Percentiles rank a stretch among this genome's conserved stretches.
These are phyloP conservation scores for Amphipoea oculea DNA, from an alignment of 2,888 invertebrate genomes.

Conservation along the genomic window DNA sequence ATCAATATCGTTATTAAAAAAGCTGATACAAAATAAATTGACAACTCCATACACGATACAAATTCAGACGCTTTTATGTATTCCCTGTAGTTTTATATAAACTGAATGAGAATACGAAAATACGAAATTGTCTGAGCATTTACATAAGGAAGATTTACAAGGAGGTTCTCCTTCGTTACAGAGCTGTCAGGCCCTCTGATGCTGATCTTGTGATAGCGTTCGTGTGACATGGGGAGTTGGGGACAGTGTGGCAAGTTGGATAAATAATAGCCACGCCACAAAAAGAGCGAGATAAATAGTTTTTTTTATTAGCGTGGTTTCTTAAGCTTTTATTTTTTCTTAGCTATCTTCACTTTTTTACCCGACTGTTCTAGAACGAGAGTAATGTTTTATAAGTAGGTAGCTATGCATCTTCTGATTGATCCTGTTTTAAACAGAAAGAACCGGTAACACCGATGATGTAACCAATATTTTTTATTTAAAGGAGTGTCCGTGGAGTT, in stretches of 20 bases:
- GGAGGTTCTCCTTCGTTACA: slow-evolving; percentile 69
- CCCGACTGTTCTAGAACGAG: not conserved
- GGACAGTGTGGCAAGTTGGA: slow-evolving; percentile 43
- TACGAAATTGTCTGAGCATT: slow-evolving; percentile 56
- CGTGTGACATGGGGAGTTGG: slow-evolving; percentile 61
- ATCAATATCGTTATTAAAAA: not conserved
- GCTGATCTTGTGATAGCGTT: slow-evolving; percentile 72
- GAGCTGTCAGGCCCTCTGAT: slow-evolving; percentile 70
- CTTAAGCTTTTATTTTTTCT: not conserved
- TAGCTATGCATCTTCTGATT: not conserved
- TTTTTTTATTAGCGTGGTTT: not conserved
- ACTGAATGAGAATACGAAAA: slow-evolving; percentile 28
- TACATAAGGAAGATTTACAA: slow-evolving; percentile 61
- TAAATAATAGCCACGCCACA: slow-evolving; percentile 39
- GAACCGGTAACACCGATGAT: not conserved
- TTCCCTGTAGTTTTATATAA: slow-evolving; percentile 46
- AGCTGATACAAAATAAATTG: slow-evolving; percentile 10
- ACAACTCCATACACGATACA: slow-evolving; percentile 12
- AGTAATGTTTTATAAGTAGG: not conserved
- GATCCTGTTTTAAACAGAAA: not conserved
- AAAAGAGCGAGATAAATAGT: slow-evolving; percentile 3
- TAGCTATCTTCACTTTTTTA: not conserved
- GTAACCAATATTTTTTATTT: not conserved
- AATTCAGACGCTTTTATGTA: slow-evolving; percentile 20
- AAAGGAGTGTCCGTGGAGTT: not conserved